Percentiles rank a stretch among this genome's conserved stretches.
These are phyloP conservation scores for Philonicus albiceps DNA, from an alignment of 2,888 invertebrate species.

Conservation along the genomic window DNA sequence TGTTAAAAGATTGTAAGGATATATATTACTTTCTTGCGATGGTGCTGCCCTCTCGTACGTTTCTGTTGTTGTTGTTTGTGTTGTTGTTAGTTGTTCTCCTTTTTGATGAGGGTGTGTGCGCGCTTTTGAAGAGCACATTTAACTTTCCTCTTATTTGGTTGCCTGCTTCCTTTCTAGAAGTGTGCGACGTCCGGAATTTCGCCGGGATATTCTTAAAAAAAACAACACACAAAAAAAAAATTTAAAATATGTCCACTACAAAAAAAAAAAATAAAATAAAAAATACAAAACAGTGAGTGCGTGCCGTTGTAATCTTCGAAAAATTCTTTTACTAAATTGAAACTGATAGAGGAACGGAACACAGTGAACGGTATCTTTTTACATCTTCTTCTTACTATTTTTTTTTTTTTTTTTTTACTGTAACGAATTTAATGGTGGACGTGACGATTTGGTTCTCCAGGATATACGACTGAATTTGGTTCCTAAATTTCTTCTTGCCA, in stretches of 20 bases:
- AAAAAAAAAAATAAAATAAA: not conserved
- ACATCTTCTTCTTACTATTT: not conserved
- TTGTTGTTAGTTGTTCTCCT: not conserved
- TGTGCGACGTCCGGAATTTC: slow-evolving; percentile 11
- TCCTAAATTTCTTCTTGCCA: not conserved
- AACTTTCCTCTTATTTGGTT: slow-evolving; percentile 13
- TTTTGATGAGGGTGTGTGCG: not conserved
- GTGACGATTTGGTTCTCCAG: not conserved
- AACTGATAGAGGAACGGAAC: not conserved
- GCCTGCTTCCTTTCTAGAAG: not conserved
- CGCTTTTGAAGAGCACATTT: not conserved
- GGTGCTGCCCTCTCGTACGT: not conserved
- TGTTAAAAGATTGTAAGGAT: not conserved
- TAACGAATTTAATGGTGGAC: not conserved
- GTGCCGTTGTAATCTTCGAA: not conserved
- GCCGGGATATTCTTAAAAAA: slow-evolving; percentile 22
- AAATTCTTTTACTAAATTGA: not conserved
- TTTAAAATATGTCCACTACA: not conserved
- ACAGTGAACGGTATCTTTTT: not conserved
- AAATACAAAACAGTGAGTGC: not conserved
- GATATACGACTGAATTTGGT: not conserved
- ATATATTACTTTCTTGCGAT: not conserved
- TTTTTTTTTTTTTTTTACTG: not conserved
- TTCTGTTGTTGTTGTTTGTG: not conserved
- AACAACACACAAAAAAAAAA: not conserved